These are phyloP conservation scores for Trachemys scripta DNA, from an alignment of 2,113 vertebrate species.

Conservation along the genomic window DNA sequence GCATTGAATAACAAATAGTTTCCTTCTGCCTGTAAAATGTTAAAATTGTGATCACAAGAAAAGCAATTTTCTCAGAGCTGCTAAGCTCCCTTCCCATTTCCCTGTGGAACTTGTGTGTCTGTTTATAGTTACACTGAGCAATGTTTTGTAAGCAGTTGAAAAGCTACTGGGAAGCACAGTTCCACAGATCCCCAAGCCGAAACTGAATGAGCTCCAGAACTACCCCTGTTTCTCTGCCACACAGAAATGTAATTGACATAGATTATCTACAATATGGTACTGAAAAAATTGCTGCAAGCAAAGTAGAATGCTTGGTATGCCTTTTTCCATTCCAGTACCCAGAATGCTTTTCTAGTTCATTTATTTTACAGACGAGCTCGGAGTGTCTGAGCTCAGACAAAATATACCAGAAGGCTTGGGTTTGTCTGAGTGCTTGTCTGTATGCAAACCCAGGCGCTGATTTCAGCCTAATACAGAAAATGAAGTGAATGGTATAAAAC, in stretches of 20 bases:
- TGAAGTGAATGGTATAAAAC: neutral
- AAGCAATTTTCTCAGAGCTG: neutral
- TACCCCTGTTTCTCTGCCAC: neutral
- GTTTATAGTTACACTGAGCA: neutral
- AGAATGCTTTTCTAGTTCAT: neutral
- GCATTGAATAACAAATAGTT: neutral
- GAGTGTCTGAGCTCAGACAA: neutral
- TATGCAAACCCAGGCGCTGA: neutral
- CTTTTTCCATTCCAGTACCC: neutral
- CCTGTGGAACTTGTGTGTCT: neutral
- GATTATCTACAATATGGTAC: neutral
- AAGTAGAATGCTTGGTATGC: neutral
- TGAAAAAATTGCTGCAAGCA: neutral
- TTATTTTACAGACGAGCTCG: neutral
- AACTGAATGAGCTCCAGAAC: neutral
- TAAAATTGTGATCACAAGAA: neutral
- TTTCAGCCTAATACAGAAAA: slow-evolving; percentile 20
- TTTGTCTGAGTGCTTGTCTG: neutral
- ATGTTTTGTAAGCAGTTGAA: neutral
- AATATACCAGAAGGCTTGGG: neutral
- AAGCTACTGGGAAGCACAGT: neutral
- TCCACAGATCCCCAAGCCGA: neutral
- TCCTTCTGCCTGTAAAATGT: neutral
- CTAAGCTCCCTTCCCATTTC: neutral
- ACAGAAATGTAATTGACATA: neutral